phyloP scores from a whole-genome alignment of 2,113 vertebrate species.

The Tragelaphus scriptus region DNA sequence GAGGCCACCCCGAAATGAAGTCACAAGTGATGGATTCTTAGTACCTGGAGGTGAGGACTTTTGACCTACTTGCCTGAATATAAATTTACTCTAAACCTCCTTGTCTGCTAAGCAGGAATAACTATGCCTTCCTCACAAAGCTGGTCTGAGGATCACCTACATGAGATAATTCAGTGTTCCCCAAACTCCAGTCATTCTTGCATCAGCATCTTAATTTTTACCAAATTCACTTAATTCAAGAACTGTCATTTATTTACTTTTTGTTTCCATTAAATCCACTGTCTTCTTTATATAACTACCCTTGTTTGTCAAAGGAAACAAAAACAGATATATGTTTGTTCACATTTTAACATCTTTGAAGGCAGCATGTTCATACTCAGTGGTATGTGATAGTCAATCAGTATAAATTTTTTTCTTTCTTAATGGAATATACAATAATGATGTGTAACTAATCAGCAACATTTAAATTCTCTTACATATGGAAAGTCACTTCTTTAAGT shows the following conservation, averaged over 20 bases:
- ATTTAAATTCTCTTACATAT: slow-evolving; percentile 55
- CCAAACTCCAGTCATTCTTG: background rate
- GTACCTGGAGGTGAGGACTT: background rate
- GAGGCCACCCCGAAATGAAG: background rate
- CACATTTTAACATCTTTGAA: slow-evolving; percentile 22
- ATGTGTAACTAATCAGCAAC: slow-evolving; percentile 16
- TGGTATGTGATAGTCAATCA: background rate
- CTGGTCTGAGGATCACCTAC: background rate
- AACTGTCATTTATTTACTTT: background rate
- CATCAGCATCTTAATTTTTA: background rate
- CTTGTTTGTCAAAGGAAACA: background rate
- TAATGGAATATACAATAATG: slow-evolving; percentile 38
- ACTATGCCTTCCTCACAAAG: background rate
- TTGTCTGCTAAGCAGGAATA: background rate
- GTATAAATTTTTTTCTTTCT: slow-evolving; percentile 47
- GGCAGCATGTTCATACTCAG: background rate
- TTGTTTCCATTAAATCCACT: background rate
- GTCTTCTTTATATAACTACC: background rate
- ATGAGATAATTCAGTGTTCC: background rate
- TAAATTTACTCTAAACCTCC: background rate
- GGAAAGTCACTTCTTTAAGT: slow-evolving; percentile 33
- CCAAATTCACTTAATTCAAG: background rate
- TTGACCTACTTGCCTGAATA: background rate
- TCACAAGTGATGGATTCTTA: background rate
- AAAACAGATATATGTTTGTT: background rate